These are phyloP conservation scores for Clarias batrachus DNA, from an alignment of 2,113 vertebrate genomes.

Conservation along the genomic window DNA sequence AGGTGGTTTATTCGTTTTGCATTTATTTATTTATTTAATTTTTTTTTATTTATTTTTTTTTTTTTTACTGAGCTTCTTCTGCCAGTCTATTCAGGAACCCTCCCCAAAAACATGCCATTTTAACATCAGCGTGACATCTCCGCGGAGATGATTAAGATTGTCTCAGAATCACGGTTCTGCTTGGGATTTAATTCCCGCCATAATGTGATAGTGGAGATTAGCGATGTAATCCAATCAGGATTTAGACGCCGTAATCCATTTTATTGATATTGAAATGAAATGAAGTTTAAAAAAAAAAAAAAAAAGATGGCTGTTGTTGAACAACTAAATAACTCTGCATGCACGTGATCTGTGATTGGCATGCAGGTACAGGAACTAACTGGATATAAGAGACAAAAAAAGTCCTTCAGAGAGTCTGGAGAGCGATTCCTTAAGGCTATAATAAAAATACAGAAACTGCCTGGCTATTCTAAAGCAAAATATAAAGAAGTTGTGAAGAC, in stretches of 20 bases:
- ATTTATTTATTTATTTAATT: not conserved
- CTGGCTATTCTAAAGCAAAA: no score
- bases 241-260: conserved; percentile 74
- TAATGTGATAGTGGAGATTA: conserved; percentile 79
- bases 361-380: no score
- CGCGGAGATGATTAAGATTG: conserved; percentile 18
- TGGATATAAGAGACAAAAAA: no score
- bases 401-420: no score
- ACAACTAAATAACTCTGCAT: not conserved
- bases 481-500: no score
- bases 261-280: conserved; percentile 73
- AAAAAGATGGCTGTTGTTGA: not conserved
- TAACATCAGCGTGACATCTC: not conserved
- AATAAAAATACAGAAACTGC: no score
- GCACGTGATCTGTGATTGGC: not conserved
- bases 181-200: conserved; percentile 65
- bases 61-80: not conserved
- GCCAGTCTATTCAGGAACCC: not conserved
- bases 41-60: no score
- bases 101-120: conserved; percentile 8
- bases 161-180: conserved; percentile 57
- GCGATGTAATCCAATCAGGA: conserved; percentile 80
- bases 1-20: not conserved
- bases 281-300: conserved; percentile 53
- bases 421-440: no score